Base-by-base conservation (phyloP, 2,113 vertebrate genomes). In the Hucho hucho region DNA sequence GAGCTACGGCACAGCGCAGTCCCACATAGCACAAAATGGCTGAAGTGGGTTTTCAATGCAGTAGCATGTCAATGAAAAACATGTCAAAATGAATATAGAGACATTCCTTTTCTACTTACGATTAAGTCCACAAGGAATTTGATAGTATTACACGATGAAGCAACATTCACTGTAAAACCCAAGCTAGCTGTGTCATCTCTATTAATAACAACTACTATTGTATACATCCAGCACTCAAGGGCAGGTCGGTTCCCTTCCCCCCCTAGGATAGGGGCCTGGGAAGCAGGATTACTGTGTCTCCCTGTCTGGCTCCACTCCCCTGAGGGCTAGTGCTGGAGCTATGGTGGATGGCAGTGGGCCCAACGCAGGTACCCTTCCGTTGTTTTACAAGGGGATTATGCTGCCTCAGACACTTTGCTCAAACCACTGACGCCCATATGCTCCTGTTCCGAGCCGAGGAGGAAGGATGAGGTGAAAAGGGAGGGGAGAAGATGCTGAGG, bases 381-480 rank as follows among this genome's bases (percentile, higher is more conserved):
- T 89, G 88, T 85, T 87, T 75, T 84, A 88, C 83, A 90, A 80
- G 86, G 63, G 79, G 88, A 91, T 91, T 89, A 89, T 58, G 73
- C 80, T 73, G 79, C 86, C 84, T 87, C 77, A 81, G 78, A 87
- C 29, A 20, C 82, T 84, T 65, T 75, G 79, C 76, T 81, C 71
- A 56, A 18, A 80, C 79, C 74, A 76, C 75, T 67, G 77, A 83
- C 37, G 72, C 70, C 82, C 84, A 81, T 89, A 81, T 87, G 89
- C 75, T 87, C 61, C 69, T 26, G 76, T 32, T 83, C 72, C 67
- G 56, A 73, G 61, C 70, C 24, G 16, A 65, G 78, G 75, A 49
- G 24, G 74, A 83, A 59, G 56, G 72, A 74, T 49, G 70, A 73
- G 64, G 63, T 64, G 69, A 18, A 71, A 68, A 70, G 47, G 64